Conservation (phyloP, 2,113 vertebrate genomes). For the Pelecanoides urinatrix region DNA sequence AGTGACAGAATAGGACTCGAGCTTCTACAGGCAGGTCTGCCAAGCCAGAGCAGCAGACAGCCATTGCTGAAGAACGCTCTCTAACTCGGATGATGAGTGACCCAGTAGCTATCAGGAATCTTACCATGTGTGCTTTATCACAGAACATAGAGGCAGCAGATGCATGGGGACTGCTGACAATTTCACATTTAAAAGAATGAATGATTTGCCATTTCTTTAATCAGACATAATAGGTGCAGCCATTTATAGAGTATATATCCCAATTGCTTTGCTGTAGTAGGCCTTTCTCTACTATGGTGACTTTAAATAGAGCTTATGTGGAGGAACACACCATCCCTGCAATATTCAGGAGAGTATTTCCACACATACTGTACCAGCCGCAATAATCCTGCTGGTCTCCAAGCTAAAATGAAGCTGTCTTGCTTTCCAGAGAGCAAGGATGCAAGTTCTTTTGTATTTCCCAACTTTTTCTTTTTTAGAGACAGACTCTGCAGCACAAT, state of each 20-base stretch:
- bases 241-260: not conserved
- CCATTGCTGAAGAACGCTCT: not conserved
- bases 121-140: rapidly evolving
- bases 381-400: not conserved
- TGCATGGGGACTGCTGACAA: not conserved
- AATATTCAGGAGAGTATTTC: not conserved
- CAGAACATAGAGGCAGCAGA: not conserved
- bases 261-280: not conserved
- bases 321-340: not conserved
- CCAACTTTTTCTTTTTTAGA: not conserved
- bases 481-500: not conserved
- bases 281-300: not conserved
- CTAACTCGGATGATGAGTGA: not conserved
- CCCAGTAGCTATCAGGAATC: not conserved
- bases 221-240: not conserved
- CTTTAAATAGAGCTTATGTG: not conserved
- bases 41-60: not conserved
- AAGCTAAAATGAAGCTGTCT: not conserved
- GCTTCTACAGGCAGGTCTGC: not conserved
- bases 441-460: not conserved
- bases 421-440: not conserved
- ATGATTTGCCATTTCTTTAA: not conserved
- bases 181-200: not conserved
- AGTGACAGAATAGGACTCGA: not conserved
- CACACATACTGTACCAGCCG: not conserved